A percentile compares a stretch with the other conserved stretches of the same genome.
Evolutionary conservation across 2,888 invertebrate genomes (phyloP).

Genomic region (Syrphus vitripennis): DNA sequence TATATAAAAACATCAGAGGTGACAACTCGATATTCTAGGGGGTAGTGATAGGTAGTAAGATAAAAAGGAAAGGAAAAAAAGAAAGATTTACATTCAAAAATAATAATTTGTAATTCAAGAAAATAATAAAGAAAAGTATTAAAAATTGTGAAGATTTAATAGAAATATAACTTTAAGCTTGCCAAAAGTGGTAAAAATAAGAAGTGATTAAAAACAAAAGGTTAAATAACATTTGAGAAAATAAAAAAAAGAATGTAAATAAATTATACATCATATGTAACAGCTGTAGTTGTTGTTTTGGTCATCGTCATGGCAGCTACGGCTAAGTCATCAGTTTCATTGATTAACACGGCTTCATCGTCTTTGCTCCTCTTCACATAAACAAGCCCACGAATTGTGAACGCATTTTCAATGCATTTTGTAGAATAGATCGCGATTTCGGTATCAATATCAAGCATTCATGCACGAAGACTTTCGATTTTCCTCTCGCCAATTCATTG

Average conservation of each 20-base stretch:
- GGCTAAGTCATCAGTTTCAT: not conserved
- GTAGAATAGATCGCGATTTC: not conserved
- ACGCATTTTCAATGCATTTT: not conserved
- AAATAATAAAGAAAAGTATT: not conserved
- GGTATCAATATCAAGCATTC: not conserved
- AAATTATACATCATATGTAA: no score
- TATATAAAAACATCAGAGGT: not conserved
- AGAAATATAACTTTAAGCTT: not conserved
- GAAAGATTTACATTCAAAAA: not conserved
- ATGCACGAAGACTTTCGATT: no score
- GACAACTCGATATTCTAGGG: not conserved
- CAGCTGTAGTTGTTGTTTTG: no score
- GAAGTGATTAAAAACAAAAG: no score
- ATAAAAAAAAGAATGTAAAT: no score
- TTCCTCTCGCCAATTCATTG: no score
- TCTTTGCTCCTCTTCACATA: slow-evolving; percentile 9
- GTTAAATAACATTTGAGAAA: no score
- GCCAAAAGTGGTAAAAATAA: not conserved
- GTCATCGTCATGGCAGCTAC: no score
- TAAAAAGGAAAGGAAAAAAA: not conserved
- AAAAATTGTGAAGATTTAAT: not conserved
- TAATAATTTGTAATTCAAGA: not conserved
- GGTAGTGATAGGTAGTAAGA: not conserved
- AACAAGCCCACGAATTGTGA: not conserved
- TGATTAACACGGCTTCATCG: slow-evolving; percentile 9